Percentiles rank a stretch among this genome's conserved stretches.
phyloP scores from a whole-genome alignment of 2,797 vertebrate genomes.

The Cyprinella venusta region DNA sequence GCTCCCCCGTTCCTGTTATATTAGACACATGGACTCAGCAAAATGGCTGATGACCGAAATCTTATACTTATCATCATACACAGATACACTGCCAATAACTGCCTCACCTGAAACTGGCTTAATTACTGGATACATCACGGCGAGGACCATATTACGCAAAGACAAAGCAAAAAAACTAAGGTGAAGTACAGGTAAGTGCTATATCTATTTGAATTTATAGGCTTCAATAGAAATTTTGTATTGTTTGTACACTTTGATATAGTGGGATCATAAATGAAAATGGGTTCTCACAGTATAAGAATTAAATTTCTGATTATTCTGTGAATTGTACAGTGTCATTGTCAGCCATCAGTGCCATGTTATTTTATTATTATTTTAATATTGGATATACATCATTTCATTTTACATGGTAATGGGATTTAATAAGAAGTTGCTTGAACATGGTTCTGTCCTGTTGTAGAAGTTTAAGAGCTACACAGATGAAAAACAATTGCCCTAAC shows the following conservation, averaged over 20 bases:
- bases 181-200: slow-evolving; percentile 6
- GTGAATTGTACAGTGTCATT: background rate
- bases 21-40: slow-evolving; percentile 20
- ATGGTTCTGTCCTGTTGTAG: slow-evolving; percentile 9
- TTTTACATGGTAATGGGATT: background rate
- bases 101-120: background rate
- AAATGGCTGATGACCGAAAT: slow-evolving; percentile 20
- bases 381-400: background rate
- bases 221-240: background rate
- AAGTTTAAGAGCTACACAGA: slow-evolving; percentile 4
- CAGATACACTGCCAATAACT: background rate
- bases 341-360: background rate
- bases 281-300: background rate
- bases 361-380: background rate
- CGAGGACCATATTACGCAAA: background rate
- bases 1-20: slow-evolving; percentile 1
- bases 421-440: background rate
- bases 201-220: slow-evolving; percentile 13
- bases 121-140: background rate
- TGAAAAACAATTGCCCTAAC: slow-evolving; percentile 45
- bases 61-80: background rate
- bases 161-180: background rate
- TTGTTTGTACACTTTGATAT: background rate
- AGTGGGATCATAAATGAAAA: background rate
- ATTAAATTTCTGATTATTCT: background rate